Evolutionary conservation across 2,888 invertebrate genomes (phyloP), one percentile per base, ranked within the genome.

Genomic region (Tortricodes alternella): DNA sequence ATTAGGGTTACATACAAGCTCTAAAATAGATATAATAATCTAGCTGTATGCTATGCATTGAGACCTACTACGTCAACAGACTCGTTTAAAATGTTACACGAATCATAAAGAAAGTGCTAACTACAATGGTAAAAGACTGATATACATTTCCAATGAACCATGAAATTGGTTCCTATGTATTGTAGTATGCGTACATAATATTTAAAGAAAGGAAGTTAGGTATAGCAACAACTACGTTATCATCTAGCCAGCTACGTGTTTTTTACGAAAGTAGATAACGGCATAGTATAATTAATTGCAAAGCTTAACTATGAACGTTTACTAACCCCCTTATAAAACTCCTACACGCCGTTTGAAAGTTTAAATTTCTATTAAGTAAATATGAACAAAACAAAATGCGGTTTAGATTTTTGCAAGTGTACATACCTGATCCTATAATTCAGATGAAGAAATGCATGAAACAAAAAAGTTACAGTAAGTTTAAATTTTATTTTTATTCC

Each of bases 361-460:
- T 51, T n/a, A 48, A n/a, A 23, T 35, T n/a, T 29, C 15, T 39
- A 46, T 16, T 24, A 15, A 19, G 35, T 32, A 15, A 21, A 38
- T 18, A 29, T 11, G 13, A 35, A 8, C 4, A 46, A 35, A n/a
- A 35, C 35, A 43, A 35, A 55, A 55, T 49, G 48, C 34, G 27
- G 18, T 41, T 19, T 34, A 27, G 27, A 7, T 15, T 15, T 27
- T 19, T 35, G n/a, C 5, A 35, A 35, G 11, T 23, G 35, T 49
- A 87, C 89, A 79, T 87, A 89, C 89, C 89, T 89, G 89, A 70
- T 89, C 89, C 89, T 89, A 70, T 39, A 44, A 63, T 57, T 46
- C 34, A 48, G 35, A 48, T 50, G 58, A 61, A 67, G 70, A 59
- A 60, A 53, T 59, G 80, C 86, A 78, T 87, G 87, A 71, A 89